A percentile compares a stretch with the other conserved stretches of the same genome.
These are phyloP conservation scores for Chaenodraco wilsoni DNA, from an alignment of 2,797 vertebrate species.

Conservation along the genomic window DNA sequence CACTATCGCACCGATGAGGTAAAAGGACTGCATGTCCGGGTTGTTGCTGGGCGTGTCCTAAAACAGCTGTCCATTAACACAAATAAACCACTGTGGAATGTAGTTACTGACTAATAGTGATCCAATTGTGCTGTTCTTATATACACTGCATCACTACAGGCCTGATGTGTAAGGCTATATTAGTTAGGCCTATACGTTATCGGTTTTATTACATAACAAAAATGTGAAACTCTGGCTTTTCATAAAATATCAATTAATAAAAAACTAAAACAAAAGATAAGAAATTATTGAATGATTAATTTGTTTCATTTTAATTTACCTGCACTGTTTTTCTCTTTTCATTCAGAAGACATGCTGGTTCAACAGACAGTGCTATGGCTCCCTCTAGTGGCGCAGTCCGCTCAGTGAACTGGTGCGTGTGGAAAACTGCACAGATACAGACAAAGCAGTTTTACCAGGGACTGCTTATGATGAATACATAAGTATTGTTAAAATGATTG, in stretches of 20 bases:
- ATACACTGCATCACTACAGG: neutral
- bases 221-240: neutral
- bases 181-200: too few relatives aligned
- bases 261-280: too few relatives aligned
- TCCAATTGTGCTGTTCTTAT: neutral
- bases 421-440: too few relatives aligned
- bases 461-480: neutral
- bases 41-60: constrained; percentile 39
- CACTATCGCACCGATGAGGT: neutral
- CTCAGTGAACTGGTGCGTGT: neutral
- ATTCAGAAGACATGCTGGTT: neutral
- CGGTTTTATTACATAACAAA: neutral
- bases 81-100: neutral
- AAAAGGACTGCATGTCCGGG: constrained; percentile 69
- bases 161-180: neutral
- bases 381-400: constrained; percentile 49
- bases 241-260: too few relatives aligned
- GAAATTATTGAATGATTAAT: neutral
- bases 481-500: neutral
- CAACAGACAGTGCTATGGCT: neutral
- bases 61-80: constrained; percentile 21
- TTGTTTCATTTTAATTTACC: too few relatives aligned
- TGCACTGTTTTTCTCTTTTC: neutral
- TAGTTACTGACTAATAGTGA: too few relatives aligned
- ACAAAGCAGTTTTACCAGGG: neutral